These are phyloP conservation scores for Chascanopsetta lugubris DNA, from an alignment of 2,113 vertebrate genomes.

Conservation along the genomic window DNA sequence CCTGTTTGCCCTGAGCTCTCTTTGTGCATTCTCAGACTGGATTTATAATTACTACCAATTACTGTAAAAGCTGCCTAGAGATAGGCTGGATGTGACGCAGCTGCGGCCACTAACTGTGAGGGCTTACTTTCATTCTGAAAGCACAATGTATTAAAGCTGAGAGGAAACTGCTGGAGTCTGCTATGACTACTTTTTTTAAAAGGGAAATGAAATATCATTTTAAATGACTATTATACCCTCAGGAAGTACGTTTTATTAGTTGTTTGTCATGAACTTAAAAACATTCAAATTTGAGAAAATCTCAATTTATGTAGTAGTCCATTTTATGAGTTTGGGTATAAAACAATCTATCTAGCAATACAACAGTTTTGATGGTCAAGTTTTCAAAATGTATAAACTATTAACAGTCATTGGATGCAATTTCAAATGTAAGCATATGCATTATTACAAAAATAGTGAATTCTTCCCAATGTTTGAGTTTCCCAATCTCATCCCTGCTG, in stretches of 20 bases:
- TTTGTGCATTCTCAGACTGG: constrained; percentile 54
- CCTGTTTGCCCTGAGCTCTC: constrained; percentile 44
- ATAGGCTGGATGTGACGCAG: constrained; percentile 21
- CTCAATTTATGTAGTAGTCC: neutral
- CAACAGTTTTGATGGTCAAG: no score
- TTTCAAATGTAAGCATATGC: no score
- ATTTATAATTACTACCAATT: constrained; percentile 64
- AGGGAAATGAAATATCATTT: neutral
- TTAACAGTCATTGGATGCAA: no score
- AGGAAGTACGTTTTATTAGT: neutral
- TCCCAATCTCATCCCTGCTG: constrained; percentile 49
- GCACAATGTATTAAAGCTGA: constrained; percentile 3
- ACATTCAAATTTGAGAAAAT: neutral
- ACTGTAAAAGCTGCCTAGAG: constrained; percentile 37
- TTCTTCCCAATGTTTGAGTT: no score
- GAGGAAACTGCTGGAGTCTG: constrained; percentile 12
- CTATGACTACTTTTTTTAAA: neutral
- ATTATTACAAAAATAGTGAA: neutral
- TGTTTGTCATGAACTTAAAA: neutral
- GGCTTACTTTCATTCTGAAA: constrained; percentile 21
- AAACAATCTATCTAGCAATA: no score
- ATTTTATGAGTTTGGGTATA: no score
- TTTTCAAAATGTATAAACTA: no score
- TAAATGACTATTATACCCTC: neutral
- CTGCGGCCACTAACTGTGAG: constrained; percentile 5